Evolutionary conservation across 2,888 invertebrate genomes (phyloP).

Genomic region (Zaprionus obscuricornis): DNA sequence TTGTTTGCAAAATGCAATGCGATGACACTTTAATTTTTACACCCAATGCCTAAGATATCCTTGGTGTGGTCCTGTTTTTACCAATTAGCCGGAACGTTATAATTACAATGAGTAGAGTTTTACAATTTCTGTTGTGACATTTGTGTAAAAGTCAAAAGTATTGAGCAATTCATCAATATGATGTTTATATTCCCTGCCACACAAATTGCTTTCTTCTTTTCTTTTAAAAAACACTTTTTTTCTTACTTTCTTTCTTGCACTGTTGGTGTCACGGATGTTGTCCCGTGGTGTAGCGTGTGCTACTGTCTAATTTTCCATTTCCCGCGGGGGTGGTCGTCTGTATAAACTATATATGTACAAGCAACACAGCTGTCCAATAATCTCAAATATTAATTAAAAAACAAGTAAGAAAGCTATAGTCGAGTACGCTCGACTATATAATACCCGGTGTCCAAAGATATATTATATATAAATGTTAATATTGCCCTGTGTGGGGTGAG

Average conservation of each 20-base stretch:
- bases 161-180: conserved; percentile 61
- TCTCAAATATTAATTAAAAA: conserved; percentile 29
- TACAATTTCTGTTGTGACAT: conserved; percentile 78
- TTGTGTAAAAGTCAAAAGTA: conserved; percentile 54
- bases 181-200: too few relatives aligned
- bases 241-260: conserved; percentile 11
- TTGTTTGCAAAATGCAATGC: conserved; percentile 74
- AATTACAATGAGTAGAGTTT: conserved; percentile 52
- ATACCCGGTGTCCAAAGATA: too few relatives aligned
- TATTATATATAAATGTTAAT: too few relatives aligned
- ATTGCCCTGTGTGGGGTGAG: too few relatives aligned
- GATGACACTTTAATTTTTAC: conserved; percentile 67
- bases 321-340: conserved; percentile 19
- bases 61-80: conserved; percentile 58
- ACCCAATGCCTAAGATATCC: too few relatives aligned
- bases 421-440: too few relatives aligned
- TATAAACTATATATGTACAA: conserved; percentile 4
- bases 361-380: background rate
- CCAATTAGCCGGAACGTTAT: conserved; percentile 61
- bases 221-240: conserved; percentile 29
- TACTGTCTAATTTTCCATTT: conserved; percentile 39
- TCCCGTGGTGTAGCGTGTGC: conserved; percentile 74
- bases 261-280: conserved; percentile 48
- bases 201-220: conserved; percentile 47
- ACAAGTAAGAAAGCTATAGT: too few relatives aligned